Evolutionary conservation across 2,797 vertebrate genomes (phyloP).

Genomic region (Parauchenoglanis punctatus): DNA sequence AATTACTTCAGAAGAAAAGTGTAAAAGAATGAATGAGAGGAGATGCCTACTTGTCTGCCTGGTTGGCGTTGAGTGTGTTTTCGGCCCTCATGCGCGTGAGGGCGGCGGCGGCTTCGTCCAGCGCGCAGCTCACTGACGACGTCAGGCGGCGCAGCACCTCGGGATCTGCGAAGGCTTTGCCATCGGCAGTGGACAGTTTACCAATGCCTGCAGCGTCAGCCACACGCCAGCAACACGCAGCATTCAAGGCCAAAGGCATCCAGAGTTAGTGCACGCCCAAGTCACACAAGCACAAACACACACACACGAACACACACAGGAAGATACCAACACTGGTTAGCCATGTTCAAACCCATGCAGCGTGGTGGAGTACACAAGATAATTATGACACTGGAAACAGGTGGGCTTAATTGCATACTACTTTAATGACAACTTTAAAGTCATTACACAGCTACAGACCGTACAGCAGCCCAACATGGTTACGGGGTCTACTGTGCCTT

Average conservation of each 20-base stretch:
- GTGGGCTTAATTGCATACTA: neutral
- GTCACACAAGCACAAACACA: conserved; percentile 65
- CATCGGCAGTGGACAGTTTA: conserved; percentile 99
- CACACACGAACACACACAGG: conserved; percentile 75
- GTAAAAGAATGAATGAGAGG: conserved; percentile 16
- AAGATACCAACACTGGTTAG: conserved; percentile 55
- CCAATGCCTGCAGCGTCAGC: conserved; percentile 90
- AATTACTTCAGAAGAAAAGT: no score
- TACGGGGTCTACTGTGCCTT: neutral
- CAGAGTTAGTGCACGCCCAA: conserved; percentile 64
- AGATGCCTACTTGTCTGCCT: conserved; percentile 97
- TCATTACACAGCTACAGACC: neutral
- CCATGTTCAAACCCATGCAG: conserved; percentile 57
- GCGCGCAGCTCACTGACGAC: conserved; percentile 96
- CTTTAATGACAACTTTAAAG: neutral
- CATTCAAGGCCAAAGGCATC: conserved; percentile 70
- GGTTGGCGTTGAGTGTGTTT: conserved; percentile 93
- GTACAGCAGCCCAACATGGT: neutral
- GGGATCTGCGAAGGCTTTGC: conserved; percentile 99
- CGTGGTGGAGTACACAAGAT: neutral
- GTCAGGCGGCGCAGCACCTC: conserved; percentile 96
- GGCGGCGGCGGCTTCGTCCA: conserved; percentile 96
- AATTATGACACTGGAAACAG: neutral
- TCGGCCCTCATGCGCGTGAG: conserved; percentile 98
- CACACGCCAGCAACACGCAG: conserved; percentile 68